Evolutionary conservation across 2,797 vertebrate genomes (phyloP), one percentile per base, ranked within the genome.

Genomic region (Sebastes itinus): DNA sequence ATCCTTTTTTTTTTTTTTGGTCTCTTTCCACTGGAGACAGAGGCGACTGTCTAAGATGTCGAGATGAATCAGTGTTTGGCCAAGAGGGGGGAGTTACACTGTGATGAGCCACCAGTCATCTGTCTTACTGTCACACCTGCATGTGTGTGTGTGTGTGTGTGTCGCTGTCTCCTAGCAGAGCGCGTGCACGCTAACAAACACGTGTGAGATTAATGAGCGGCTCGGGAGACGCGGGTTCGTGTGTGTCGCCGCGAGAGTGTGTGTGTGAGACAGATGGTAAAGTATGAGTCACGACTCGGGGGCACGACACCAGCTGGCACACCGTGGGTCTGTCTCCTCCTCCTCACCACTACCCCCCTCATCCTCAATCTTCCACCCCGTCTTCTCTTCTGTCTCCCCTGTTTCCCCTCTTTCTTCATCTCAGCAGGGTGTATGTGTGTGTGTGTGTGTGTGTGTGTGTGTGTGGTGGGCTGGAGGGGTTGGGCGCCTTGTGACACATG

Each of bases 221-320:
- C 82, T 72, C 68, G 12, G 61, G 82, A 88, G 79, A 82, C 55
- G 54, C 62, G 49, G 71, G 58, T 56, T 27, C 55, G 63, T 65
- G 63, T 63, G 54, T 63, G 62, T 38, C 59, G 11, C 59, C 1
- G 18, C 16, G 38, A 20, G 82, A 78, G 82, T 83, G 67, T 59
- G 67, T 32, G 30, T 32, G 35, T 12, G 72, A 90, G 89, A 95
- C 94, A 95, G 95, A 96, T 93, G 95, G 95, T 87, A 89, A 92
- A 92, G 93, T 90, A 92, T 93, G 95, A 95, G 88, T 89, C 94
- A 91, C 88, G 92, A 95, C 95, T 93, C 90, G 89, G 92, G 94
- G 95, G 93, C 93, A 93, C 86, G 84, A 90, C 87, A 95, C 87
- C 93, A 95, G 95, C 94, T 96, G 95, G 94, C 88, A 96, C 93